Percentiles rank a stretch among this genome's conserved stretches.
phyloP scores from a whole-genome alignment of 2,113 vertebrate genomes.

The Strix uralensis region DNA sequence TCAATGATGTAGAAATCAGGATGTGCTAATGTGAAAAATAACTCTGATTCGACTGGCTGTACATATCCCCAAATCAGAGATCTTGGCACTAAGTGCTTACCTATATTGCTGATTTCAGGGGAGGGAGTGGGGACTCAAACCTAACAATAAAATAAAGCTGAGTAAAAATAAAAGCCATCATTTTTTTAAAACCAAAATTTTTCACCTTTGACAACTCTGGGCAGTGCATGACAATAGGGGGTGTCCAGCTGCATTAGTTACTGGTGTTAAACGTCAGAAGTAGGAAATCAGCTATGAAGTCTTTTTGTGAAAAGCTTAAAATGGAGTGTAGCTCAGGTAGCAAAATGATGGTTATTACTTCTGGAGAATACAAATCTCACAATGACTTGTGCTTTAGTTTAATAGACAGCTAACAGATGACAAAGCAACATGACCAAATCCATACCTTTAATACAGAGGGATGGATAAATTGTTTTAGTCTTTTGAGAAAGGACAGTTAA shows the following conservation, averaged over 20 bases:
- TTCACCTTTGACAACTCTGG: background rate
- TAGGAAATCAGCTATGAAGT: background rate
- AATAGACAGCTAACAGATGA: background rate
- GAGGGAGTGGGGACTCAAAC: background rate
- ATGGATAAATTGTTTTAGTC: background rate
- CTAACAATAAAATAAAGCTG: background rate
- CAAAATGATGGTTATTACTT: background rate
- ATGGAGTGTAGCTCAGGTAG: background rate
- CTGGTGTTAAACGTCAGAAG: background rate
- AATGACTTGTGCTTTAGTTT: background rate
- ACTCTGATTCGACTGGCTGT: background rate
- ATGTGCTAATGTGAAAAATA: background rate
- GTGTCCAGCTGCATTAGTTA: background rate
- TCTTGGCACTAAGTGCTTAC: background rate
- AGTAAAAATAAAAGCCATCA: background rate
- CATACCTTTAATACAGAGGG: background rate
- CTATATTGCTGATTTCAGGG: background rate
- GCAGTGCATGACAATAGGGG: background rate
- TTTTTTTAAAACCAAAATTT: background rate
- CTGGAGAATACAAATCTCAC: background rate
- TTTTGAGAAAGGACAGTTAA: conserved; percentile 20
- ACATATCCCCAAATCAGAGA: background rate
- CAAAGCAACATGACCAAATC: background rate
- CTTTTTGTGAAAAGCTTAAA: background rate
- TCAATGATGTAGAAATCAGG: background rate